Base-by-base conservation (phyloP, 2,888 invertebrate species). In the Arge pagana region DNA sequence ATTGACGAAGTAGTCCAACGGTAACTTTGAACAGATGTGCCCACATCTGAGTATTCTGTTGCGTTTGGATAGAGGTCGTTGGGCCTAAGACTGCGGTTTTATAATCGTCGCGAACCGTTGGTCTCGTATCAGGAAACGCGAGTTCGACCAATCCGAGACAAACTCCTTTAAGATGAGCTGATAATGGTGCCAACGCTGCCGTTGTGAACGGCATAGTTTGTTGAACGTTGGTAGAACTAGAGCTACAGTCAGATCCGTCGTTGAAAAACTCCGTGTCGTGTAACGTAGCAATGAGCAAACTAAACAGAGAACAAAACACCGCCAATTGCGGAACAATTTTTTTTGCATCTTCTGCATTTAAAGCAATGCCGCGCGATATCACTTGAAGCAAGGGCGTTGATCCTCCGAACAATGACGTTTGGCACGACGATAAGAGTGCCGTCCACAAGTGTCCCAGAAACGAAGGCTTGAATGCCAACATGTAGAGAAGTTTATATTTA, bases 251-350 rank as follows among this genome's bases (percentile, higher is more conserved):
- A 3, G 57, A 75, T 5, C 81, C 81, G 43, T 81, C 81, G 28
- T 78, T 78, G 41, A 86, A 87, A 74, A 94, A 93, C 77, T 94
- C 94, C 0, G 87, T 86, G 70, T 94, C 94, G 65, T 94, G 92
- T 21, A 94, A 74, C 0, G 93, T 93, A 0, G 90, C 87, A 41
- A 94, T 83, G 3, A 92, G 79, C 30, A 91, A 80, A 35, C 88
- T 88, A 71, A 92, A 91, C 1, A 93, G 78, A 1, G 90, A 86
- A 70, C 92, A 92, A 77, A 95, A 94, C 1, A 91, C 87, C 0
- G 90, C 89, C 26, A 94, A 71, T 1, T 90, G 82, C 1, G 93
- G 90, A 8, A 93, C 81, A 11, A 93, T 83, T 10, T 83, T 81
- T 13, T 85, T 82, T 3, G 86, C 83, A 56, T 88, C 87, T 10